Percentiles rank a stretch among this genome's conserved stretches.
These are phyloP conservation scores for Neomicropteryx cornuta DNA, from an alignment of 1,140 invertebrate species.

Conservation along the genomic window DNA sequence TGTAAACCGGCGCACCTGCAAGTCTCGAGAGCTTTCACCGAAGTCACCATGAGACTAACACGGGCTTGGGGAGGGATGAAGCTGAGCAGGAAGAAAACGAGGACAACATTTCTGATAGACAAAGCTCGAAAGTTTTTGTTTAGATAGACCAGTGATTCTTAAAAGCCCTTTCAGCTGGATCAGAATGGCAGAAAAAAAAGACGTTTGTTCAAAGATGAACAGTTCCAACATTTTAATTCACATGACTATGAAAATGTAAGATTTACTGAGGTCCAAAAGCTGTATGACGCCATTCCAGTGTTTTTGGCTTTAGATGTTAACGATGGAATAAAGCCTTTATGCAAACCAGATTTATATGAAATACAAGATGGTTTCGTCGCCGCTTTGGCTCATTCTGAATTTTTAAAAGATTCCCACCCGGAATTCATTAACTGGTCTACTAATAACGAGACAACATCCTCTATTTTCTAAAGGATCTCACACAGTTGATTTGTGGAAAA, in stretches of 20 bases:
- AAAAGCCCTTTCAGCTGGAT: too few species aligned
- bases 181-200: neutral
- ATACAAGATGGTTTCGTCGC: conserved; percentile 5
- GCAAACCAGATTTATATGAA: neutral
- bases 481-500: conserved; percentile 6
- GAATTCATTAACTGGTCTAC: too few species aligned
- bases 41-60: too few species aligned
- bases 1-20: too few species aligned
- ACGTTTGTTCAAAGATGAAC: neutral
- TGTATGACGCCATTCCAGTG: conserved; percentile 11
- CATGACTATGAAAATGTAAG: conserved; percentile 2
- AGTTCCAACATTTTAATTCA: conserved; percentile 6
- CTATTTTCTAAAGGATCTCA: neutral
- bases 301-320: conserved; percentile 15
- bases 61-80: too few species aligned
- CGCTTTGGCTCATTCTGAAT: conserved; percentile 2
- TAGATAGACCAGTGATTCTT: too few species aligned
- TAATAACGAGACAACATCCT: neutral
- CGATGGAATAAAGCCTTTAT: conserved; percentile 11
- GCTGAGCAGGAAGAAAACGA: too few species aligned
- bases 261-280: conserved; percentile 9
- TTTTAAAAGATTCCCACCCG: too few species aligned
- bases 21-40: too few species aligned
- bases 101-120: too few species aligned
- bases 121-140: too few species aligned